Evolutionary conservation across 2,888 invertebrate species (phyloP).

Genomic region (Thumatha senex): DNA sequence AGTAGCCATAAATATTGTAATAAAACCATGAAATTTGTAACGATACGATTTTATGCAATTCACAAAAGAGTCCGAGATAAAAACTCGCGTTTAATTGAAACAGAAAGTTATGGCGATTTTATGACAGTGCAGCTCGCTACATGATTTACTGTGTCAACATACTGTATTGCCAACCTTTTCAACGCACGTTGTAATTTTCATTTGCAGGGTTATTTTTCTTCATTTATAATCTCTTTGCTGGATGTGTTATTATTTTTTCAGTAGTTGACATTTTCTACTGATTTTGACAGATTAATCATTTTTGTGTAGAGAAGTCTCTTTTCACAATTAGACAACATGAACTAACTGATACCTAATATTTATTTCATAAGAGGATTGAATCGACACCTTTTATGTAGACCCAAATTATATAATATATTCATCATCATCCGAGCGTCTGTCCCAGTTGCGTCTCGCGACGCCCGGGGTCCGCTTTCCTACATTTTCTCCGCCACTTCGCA

Average conservation of each 20-base stretch:
- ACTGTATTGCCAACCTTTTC: constrained; percentile 30
- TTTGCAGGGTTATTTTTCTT: constrained; percentile 20
- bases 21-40: constrained; percentile 32
- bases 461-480: no score
- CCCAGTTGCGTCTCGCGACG: no score
- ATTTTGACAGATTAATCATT: no score
- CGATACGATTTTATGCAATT: constrained; percentile 29
- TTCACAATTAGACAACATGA: no score
- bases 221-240: not conserved
- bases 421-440: no score
- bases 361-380: no score
- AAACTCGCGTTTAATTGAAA: constrained; percentile 38
- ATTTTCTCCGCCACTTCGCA: no score
- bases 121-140: constrained; percentile 32
- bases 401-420: no score
- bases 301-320: no score
- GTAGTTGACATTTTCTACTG: no score
- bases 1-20: constrained; percentile 24
- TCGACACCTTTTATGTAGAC: no score
- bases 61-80: constrained; percentile 30
- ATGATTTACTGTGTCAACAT: constrained; percentile 47
- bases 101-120: constrained; percentile 43
- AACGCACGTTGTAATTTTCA: constrained; percentile 31
- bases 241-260: not conserved
- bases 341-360: no score